Conservation (phyloP, 1,140 invertebrate genomes). For the Caenorhabditis tropicalis region DNA sequence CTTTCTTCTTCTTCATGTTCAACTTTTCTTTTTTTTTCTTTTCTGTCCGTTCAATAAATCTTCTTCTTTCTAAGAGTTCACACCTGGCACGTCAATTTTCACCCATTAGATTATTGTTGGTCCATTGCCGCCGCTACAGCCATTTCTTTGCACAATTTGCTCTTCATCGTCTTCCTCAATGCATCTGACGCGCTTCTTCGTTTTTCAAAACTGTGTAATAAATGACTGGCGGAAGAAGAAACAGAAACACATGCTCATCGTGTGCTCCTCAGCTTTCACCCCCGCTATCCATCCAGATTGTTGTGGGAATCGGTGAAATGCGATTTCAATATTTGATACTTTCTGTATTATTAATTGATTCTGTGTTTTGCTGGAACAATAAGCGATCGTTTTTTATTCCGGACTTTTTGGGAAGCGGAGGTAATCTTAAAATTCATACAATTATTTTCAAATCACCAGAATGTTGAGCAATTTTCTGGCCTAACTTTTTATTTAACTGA, state of each 20-base stretch:
- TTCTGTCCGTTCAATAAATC: neutral
- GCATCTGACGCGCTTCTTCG: neutral
- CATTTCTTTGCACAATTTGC: neutral
- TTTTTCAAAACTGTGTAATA: conserved; percentile 37
- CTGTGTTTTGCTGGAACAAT: neutral
- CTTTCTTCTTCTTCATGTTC: neutral
- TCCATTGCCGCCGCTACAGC: neutral
- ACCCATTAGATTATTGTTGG: neutral
- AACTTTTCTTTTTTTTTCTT: neutral
- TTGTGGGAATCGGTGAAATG: conserved; percentile 28
- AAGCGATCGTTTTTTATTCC: conserved; percentile 17
- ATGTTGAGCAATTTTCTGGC: neutral
- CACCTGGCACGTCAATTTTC: conserved; percentile 11
- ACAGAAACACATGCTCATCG: conserved; percentile 13
- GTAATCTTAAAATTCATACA: neutral
- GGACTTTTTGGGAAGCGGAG: neutral
- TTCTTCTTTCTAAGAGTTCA: neutral
- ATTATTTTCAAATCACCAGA: too few relatives aligned
- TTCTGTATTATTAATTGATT: neutral
- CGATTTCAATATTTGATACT: neutral
- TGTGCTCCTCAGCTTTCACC: neutral
- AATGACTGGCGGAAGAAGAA: conserved; percentile 10
- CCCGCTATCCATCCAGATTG: neutral
- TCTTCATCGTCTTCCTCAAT: neutral
- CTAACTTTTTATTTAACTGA: neutral